These are phyloP conservation scores for Agrotis ipsilon DNA, from an alignment of 2,888 invertebrate species.

Conservation along the genomic window DNA sequence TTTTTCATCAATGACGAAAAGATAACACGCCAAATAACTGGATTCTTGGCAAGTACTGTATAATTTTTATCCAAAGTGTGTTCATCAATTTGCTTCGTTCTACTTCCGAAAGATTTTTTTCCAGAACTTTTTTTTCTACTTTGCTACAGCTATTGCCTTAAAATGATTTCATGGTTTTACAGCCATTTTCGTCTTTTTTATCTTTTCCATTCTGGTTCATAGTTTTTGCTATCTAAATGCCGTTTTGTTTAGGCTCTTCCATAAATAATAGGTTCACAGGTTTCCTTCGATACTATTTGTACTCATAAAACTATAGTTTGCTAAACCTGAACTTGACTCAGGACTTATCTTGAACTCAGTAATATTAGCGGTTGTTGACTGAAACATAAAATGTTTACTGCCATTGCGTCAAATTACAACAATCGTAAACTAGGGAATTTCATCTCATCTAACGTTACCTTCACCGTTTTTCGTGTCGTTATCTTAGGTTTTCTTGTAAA, in stretches of 20 bases:
- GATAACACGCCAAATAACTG: too few species aligned
- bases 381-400: conserved; percentile 49
- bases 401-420: conserved; percentile 30
- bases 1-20: too few species aligned
- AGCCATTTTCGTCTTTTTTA: too few species aligned
- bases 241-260: not conserved
- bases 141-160: too few species aligned
- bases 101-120: too few species aligned
- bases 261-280: not conserved
- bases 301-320: not conserved
- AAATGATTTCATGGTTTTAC: too few species aligned
- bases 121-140: too few species aligned
- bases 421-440: conserved; percentile 56
- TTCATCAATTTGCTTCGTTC: too few species aligned
- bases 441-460: conserved; percentile 34
- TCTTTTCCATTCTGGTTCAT: too few species aligned
- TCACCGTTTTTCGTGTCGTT: conserved; percentile 21
- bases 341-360: conserved; percentile 18
- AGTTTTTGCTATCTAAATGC: too few species aligned
- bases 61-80: too few species aligned
- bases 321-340: conserved; percentile 22
- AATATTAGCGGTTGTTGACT: conserved; percentile 19
- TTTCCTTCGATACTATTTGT: not conserved
- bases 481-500: conserved; percentile 37
- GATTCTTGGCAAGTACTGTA: too few species aligned